Conservation (phyloP, 2,888 invertebrate genomes). For the Hydrotaea diabolus region DNA sequence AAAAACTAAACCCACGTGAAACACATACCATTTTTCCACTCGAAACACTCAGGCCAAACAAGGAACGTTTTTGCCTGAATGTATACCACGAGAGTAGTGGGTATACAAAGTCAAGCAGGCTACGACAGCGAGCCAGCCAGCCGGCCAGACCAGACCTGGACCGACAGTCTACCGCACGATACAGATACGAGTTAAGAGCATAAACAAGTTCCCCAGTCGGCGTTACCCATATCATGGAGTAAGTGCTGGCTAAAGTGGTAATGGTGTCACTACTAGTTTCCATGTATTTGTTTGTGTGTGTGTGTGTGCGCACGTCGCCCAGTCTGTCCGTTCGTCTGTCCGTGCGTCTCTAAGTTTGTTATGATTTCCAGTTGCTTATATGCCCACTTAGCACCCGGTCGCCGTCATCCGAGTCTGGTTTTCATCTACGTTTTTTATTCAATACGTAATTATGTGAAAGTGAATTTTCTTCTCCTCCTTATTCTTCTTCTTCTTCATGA, state of each 20-base stretch:
- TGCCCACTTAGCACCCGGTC: slow-evolving; percentile 47
- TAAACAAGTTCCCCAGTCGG: too few species aligned
- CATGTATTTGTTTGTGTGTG: neutral
- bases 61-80: neutral
- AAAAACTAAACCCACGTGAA: slow-evolving; percentile 64
- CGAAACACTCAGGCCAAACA: slow-evolving; percentile 41
- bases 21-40: neutral
- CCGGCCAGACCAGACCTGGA: neutral
- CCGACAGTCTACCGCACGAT: neutral
- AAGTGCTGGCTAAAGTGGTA: neutral
- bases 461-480: slow-evolving; percentile 41
- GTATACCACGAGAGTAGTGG: neutral
- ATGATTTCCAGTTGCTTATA: slow-evolving; percentile 32
- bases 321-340: neutral
- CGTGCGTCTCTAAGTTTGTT: neutral
- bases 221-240: too few species aligned
- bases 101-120: neutral
- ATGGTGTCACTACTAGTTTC: neutral
- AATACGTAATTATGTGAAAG: slow-evolving; percentile 67
- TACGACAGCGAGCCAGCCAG: neutral
- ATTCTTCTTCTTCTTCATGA: neutral
- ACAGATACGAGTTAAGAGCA: too few species aligned
- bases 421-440: slow-evolving; percentile 32
- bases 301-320: neutral
- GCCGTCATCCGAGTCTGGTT: slow-evolving; percentile 2